Percentiles rank a stretch among this genome's conserved stretches.
Evolutionary conservation across 2,888 invertebrate species (phyloP).

Genomic region (Rotaria macrura): DNA sequence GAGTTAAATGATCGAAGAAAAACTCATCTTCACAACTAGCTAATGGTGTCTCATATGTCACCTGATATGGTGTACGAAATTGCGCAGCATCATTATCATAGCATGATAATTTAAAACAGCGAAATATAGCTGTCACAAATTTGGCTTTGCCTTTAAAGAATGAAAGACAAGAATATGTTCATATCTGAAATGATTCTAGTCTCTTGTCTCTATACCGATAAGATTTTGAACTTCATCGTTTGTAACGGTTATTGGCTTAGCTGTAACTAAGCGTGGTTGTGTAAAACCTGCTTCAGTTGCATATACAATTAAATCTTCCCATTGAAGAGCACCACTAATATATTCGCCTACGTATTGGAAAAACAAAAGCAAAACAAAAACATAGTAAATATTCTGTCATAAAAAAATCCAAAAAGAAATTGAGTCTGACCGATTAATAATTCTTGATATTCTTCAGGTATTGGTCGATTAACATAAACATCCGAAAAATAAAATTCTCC

Average conservation of each 20-base stretch:
- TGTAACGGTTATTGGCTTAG: conserved; percentile 38
- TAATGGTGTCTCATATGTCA: neutral
- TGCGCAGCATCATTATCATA: neutral
- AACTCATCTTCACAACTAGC: neutral
- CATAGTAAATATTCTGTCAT: too few relatives aligned
- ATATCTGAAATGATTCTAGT: too few relatives aligned
- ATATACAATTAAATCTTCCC: conserved; percentile 40
- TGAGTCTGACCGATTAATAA: neutral
- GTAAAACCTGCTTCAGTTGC: conserved; percentile 41
- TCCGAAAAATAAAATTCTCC: conserved; percentile 46
- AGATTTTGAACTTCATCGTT: conserved; percentile 39
- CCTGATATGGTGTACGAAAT: neutral
- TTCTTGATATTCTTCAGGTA: conserved; percentile 37
- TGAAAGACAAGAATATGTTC: too few relatives aligned
- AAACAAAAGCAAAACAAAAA: too few relatives aligned
- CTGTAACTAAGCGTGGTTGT: conserved; percentile 39
- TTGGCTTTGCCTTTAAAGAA: conserved; percentile 23
- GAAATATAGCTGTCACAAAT: conserved; percentile 43
- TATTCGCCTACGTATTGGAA: conserved; percentile 39
- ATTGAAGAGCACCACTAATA: conserved; percentile 42
- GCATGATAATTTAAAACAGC: conserved; percentile 39
- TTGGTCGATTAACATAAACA: conserved; percentile 40
- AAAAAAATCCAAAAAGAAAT: too few relatives aligned
- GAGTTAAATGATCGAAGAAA: neutral
- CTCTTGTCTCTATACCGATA: too few relatives aligned